Conservation (phyloP, 2,797 vertebrate genomes). For the Phoeniculus purpureus region DNA sequence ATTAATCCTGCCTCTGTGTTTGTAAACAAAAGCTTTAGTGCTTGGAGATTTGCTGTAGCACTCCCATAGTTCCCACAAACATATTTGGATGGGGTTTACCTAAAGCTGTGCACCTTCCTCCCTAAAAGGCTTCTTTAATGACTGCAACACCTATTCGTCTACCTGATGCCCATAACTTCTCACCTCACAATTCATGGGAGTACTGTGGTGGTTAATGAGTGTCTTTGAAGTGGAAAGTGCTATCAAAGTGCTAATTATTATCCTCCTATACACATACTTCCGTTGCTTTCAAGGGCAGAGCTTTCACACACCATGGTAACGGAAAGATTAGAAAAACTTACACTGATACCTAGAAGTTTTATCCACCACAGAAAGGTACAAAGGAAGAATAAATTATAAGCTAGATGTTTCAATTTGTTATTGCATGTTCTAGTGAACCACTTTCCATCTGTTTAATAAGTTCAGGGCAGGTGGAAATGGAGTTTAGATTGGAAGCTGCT, state of each 20-base stretch:
- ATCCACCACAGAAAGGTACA: background rate
- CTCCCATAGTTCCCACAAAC: background rate
- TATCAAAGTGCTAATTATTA: slow-evolving; percentile 39
- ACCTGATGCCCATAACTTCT: background rate
- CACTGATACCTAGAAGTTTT: background rate
- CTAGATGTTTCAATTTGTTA: slow-evolving; percentile 34
- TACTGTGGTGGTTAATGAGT: slow-evolving; percentile 24
- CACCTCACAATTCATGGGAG: background rate
- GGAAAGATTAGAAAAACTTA: background rate
- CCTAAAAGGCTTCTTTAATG: background rate
- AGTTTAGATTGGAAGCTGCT: slow-evolving; percentile 20
- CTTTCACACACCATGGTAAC: background rate
- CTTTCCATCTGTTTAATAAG: background rate
- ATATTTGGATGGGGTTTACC: background rate
- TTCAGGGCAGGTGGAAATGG: slow-evolving; percentile 23
- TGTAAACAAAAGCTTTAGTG: background rate
- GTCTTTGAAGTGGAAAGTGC: slow-evolving; percentile 33
- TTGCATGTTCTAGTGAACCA: background rate
- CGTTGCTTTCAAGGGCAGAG: slow-evolving; percentile 9
- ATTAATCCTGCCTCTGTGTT: background rate
- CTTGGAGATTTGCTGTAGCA: background rate
- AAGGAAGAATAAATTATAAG: slow-evolving; percentile 38
- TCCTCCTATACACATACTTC: background rate
- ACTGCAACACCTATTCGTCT: background rate
- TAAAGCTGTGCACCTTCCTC: background rate